These are phyloP conservation scores for Ormyrus rosae DNA, from an alignment of 2,888 invertebrate genomes.

Conservation along the genomic window DNA sequence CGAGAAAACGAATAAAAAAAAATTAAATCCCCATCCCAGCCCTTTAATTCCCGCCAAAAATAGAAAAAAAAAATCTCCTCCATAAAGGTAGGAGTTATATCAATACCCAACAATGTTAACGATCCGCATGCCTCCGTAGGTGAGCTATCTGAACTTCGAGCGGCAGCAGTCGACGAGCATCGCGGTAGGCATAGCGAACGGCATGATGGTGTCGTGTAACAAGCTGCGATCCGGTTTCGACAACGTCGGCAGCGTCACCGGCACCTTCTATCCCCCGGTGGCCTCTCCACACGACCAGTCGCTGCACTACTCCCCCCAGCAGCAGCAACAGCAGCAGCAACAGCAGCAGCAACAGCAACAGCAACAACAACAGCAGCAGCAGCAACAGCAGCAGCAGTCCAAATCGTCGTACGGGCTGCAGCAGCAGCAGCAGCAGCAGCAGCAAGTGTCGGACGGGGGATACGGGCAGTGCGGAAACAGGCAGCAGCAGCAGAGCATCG, in stretches of 20 bases:
- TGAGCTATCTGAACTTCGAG: slow-evolving; percentile 73
- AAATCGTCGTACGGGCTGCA: neutral
- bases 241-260: slow-evolving; percentile 90
- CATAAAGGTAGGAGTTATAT: too few species aligned
- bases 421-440: slow-evolving; percentile 59
- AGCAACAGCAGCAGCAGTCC: slow-evolving; percentile 50
- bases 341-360: slow-evolving; percentile 60
- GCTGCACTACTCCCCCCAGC: slow-evolving; percentile 75
- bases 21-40: too few species aligned
- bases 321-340: slow-evolving; percentile 59
- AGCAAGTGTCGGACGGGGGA: slow-evolving; percentile 61
- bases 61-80: too few species aligned
- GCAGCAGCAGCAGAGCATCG: slow-evolving; percentile 66
- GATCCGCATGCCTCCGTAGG: slow-evolving; percentile 59
- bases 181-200: slow-evolving; percentile 89
- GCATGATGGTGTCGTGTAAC: slow-evolving; percentile 91
- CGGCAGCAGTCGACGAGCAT: slow-evolving; percentile 77
- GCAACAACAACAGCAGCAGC: slow-evolving; percentile 63
- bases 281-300: slow-evolving; percentile 89
- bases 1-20: too few species aligned
- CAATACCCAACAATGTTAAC: too few species aligned
- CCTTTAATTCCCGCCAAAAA: too few species aligned
- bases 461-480: slow-evolving; percentile 71
- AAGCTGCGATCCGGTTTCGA: slow-evolving; percentile 88
- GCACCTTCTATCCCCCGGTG: slow-evolving; percentile 92